phyloP scores from a whole-genome alignment of 2,888 invertebrate genomes.

The Gisinianus flammeolus region DNA sequence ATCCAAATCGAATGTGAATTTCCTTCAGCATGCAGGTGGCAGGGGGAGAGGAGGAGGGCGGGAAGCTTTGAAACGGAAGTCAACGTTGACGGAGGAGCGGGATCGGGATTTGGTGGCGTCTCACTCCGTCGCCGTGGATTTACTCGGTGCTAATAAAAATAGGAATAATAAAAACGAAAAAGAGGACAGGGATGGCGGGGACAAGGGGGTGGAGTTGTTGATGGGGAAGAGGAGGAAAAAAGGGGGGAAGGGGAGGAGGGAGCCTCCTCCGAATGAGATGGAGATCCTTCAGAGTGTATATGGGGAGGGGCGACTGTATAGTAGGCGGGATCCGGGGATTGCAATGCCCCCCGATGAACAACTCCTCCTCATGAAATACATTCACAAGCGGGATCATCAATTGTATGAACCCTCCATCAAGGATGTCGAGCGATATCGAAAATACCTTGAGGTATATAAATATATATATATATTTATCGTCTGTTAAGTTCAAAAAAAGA shows the following conservation, averaged over 20 bases:
- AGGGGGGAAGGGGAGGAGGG: neutral
- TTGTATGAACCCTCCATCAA: constrained; percentile 66
- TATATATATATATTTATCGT: too few species aligned
- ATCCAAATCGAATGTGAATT: too few species aligned
- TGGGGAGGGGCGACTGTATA: constrained; percentile 40
- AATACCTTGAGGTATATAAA: constrained; percentile 66
- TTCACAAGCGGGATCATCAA: constrained; percentile 67
- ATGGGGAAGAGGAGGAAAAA: too few species aligned
- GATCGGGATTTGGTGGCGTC: too few species aligned
- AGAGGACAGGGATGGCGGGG: too few species aligned
- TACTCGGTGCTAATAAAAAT: too few species aligned
- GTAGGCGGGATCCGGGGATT: constrained; percentile 65
- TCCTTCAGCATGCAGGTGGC: too few species aligned
- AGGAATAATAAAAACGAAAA: too few species aligned
- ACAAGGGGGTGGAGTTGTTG: too few species aligned
- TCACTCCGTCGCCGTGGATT: too few species aligned
- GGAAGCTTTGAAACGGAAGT: constrained; percentile 9
- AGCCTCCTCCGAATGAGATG: constrained; percentile 49
- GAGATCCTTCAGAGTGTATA: constrained; percentile 57
- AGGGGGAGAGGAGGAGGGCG: neutral
- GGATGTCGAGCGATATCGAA: constrained; percentile 67
- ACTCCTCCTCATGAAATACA: constrained; percentile 65
- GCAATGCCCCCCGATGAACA: constrained; percentile 73
- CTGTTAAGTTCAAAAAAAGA: too few species aligned
- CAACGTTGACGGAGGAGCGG: neutral